phyloP scores from a whole-genome alignment of 2,888 invertebrate species.

The Pterostichus madidus region DNA sequence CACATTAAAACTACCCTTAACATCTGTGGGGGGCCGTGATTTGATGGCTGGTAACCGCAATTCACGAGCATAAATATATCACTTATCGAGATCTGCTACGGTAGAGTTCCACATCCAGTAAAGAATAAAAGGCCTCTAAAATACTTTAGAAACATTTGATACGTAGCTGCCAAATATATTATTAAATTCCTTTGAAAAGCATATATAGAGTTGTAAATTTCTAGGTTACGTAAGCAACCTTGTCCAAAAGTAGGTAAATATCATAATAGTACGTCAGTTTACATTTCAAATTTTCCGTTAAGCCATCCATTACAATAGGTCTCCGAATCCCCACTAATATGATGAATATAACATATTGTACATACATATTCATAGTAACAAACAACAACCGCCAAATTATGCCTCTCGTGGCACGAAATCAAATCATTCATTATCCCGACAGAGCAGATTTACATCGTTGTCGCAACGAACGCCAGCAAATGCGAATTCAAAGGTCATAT shows the following conservation, averaged over 20 bases:
- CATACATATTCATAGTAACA: conserved; percentile 46
- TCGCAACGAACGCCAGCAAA: conserved; percentile 33
- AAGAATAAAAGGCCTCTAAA: too few species aligned
- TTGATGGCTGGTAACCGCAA: too few species aligned
- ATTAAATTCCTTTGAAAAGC: too few species aligned
- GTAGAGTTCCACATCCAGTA: too few species aligned
- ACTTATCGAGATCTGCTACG: too few species aligned
- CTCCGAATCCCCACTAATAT: conserved; percentile 6
- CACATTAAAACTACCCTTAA: too few species aligned
- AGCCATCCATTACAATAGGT: conserved; percentile 9
- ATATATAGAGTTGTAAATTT: too few species aligned
- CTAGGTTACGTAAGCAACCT: too few species aligned
- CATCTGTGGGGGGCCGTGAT: too few species aligned
- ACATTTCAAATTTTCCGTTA: conserved; percentile 22
- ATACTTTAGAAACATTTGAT: too few species aligned
- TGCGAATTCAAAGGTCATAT: conserved; percentile 40
- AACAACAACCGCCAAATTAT: conserved; percentile 33
- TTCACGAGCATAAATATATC: too few species aligned
- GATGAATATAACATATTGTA: conserved; percentile 18
- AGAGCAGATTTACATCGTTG: conserved; percentile 29
- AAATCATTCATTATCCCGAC: conserved; percentile 42
- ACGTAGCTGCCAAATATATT: neutral
- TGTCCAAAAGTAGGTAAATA: too few species aligned
- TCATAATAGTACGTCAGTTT: conserved; percentile 1
- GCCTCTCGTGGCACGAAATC: conserved; percentile 28